Evolutionary conservation across 2,888 invertebrate species (phyloP), one percentile per base, ranked within the genome.

Genomic region (Drosophila falleni): DNA sequence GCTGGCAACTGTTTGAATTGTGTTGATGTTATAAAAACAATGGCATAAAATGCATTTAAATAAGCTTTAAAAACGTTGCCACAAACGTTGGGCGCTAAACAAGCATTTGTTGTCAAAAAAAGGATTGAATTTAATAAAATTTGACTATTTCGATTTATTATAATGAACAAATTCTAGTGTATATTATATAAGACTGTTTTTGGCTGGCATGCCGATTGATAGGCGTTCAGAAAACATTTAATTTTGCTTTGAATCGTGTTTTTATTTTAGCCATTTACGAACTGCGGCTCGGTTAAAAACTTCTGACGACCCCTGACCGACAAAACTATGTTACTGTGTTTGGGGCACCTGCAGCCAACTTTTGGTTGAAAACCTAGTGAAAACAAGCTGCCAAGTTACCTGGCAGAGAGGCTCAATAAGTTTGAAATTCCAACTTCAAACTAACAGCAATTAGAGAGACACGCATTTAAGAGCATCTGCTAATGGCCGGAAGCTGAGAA

Each of bases 241-340:
- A n/a, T 23, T 56, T 35, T 10, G 8, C n/a, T 23, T 35, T 3
- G 13, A 35, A 26, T n/a, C 42, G 42, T 31, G 55, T 5, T 26
- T 39, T 44, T 1, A 4, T 13, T 33, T 5, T 31, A 35, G 33
- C 33, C 15, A 1, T 16, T 31, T 16, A 16, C 33, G 35, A 6
- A n/a, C 31, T 16, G 1, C 31, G 11, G 11, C 35, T 35, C 3
- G n/a, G 9, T 10, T 39, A 29, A 26, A 26, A 23, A 13, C 6
- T 11, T 33, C 33, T 19, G 50, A 33, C 13, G 15, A 29, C 19
- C 44, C 26, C 19, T 51, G 53, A 60, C 55, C 41, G 51, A 31
- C 19, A 67, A 78, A 65, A 53, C 67, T 79, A 75, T 78, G 77
- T 49, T 55, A 56, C 54, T 59, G 54, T 42, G 54, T 53, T 54